phyloP scores from a whole-genome alignment of 2,113 vertebrate genomes.

The Pygoscelis antarcticus region DNA sequence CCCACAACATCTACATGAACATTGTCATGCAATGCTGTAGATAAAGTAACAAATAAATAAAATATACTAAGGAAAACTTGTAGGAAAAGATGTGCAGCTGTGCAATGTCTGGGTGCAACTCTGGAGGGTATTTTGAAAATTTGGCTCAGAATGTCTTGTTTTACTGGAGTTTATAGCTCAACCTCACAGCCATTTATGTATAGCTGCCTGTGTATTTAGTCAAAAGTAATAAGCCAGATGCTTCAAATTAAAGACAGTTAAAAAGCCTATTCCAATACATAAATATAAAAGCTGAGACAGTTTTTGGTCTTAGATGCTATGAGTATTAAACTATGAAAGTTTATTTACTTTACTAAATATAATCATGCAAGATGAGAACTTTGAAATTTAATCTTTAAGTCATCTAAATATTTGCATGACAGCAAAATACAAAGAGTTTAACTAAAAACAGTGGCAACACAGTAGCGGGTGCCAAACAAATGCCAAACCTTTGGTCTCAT shows the following conservation, averaged over 20 bases:
- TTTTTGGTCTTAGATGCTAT: background rate
- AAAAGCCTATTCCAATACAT: background rate
- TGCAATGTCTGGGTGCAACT: background rate
- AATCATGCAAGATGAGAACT: background rate
- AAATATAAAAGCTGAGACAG: background rate
- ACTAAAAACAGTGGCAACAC: constrained; percentile 29
- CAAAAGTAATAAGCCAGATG: background rate
- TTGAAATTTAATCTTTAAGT: constrained; percentile 46
- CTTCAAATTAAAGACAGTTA: constrained; percentile 10
- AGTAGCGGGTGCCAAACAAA: constrained; percentile 40
- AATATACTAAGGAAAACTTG: background rate
- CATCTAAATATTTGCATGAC: constrained; percentile 66
- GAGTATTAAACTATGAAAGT: background rate
- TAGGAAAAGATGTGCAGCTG: background rate
- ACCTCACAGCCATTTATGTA: background rate
- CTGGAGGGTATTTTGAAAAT: background rate
- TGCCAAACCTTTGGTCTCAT: background rate
- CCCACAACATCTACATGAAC: background rate
- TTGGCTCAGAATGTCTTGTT: background rate
- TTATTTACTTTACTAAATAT: constrained; percentile 30
- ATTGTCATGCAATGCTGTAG: background rate
- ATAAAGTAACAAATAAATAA: background rate
- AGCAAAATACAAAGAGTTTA: constrained; percentile 30
- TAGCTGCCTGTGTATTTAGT: background rate
- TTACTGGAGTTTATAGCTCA: background rate